These are phyloP conservation scores for Wasmannia auropunctata DNA, from an alignment of 1,140 invertebrate species.

Conservation along the genomic window DNA sequence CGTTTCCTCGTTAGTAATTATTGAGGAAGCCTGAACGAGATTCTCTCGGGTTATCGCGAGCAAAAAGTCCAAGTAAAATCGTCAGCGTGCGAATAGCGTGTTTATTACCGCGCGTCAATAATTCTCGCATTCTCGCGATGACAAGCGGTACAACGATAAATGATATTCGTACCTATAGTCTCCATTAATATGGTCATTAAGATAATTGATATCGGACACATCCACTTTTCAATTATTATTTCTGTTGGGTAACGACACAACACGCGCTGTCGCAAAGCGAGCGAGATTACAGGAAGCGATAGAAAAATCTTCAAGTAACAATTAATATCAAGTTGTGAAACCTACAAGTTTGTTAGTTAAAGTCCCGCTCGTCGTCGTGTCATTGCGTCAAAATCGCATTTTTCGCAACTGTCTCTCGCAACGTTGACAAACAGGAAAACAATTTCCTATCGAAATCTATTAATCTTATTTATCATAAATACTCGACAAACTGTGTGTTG, in stretches of 20 bases:
- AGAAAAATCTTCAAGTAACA: background rate
- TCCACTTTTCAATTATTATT: background rate
- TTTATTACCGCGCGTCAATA: conserved; percentile 19
- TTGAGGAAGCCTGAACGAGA: conserved; percentile 37
- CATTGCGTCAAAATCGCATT: background rate
- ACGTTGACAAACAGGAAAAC: background rate
- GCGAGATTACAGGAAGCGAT: background rate
- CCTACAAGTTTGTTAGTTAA: background rate
- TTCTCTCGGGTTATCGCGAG: background rate
- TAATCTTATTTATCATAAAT: too few species aligned
- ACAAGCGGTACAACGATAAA: background rate
- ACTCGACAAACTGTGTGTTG: too few species aligned
- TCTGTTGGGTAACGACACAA: background rate
- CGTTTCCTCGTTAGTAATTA: conserved; percentile 13
- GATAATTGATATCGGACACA: conserved; percentile 12
- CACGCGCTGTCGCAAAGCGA: background rate
- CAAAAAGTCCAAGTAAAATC: conserved; percentile 28
- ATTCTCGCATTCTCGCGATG: conserved; percentile 11
- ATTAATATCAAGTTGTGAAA: background rate
- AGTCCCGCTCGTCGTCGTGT: background rate
- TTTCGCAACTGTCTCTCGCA: background rate
- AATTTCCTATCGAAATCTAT: background rate
- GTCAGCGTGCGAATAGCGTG: background rate
- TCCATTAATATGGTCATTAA: background rate
- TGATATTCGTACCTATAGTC: too few species aligned